A percentile compares a stretch with the other conserved stretches of the same genome.
phyloP scores from a whole-genome alignment of 1,140 invertebrate genomes.

The Drosophila serrata region DNA sequence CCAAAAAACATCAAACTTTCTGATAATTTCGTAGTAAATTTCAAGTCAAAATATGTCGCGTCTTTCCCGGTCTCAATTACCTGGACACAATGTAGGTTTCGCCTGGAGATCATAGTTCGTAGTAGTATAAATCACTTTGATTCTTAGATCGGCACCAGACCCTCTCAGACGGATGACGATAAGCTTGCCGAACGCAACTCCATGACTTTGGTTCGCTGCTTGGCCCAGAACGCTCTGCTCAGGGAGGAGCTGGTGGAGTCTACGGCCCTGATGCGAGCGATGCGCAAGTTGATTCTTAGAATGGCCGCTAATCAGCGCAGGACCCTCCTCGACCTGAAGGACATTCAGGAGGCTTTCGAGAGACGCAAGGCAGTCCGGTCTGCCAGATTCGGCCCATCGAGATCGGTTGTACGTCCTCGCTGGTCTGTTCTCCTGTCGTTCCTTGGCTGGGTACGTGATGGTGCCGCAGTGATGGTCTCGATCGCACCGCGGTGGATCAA shows the following conservation, averaged over 20 bases:
- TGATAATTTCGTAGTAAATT: background rate
- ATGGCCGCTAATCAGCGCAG: background rate
- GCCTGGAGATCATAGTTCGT: background rate
- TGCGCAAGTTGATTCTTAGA: background rate
- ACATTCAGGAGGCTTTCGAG: background rate
- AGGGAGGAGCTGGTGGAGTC: background rate
- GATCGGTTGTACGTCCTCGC: background rate
- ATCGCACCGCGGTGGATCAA: background rate
- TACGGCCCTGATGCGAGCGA: background rate
- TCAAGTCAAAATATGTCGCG: background rate
- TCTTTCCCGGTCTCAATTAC: background rate
- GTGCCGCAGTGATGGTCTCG: background rate
- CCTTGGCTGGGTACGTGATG: background rate
- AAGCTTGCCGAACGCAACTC: slow-evolving; percentile 49
- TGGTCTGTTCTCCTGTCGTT: background rate
- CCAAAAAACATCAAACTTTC: background rate
- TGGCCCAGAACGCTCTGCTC: background rate
- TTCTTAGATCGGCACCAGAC: slow-evolving; percentile 11
- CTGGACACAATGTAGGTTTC: background rate
- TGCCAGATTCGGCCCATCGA: too few species aligned
- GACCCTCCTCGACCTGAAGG: background rate
- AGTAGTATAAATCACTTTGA: background rate
- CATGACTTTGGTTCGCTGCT: slow-evolving; percentile 20
- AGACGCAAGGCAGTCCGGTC: background rate
- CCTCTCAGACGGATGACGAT: slow-evolving; percentile 43